A percentile compares a stretch with the other conserved stretches of the same genome.
phyloP scores from a whole-genome alignment of 2,888 invertebrate genomes.

The Meteorus cinctellus region DNA sequence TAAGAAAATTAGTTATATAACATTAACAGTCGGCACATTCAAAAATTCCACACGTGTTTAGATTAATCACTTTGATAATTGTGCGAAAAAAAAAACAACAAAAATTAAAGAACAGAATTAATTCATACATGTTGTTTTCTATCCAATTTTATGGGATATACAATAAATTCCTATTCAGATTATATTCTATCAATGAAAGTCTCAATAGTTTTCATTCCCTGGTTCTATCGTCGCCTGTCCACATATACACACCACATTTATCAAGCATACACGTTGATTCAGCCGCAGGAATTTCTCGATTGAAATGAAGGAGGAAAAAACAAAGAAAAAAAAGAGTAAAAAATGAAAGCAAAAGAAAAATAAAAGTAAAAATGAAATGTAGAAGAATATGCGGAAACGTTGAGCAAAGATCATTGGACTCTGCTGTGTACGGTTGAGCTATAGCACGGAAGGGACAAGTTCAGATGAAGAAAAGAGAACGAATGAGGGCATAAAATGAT shows the following conservation, averaged over 20 bases:
- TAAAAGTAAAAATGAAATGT: constrained; percentile 2
- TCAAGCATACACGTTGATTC: background rate
- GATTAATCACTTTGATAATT: background rate
- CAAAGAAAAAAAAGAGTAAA: constrained; percentile 11
- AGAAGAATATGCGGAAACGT: constrained; percentile 18
- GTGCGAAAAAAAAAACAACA: background rate
- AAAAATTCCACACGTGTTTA: background rate
- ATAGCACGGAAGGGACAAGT: constrained; percentile 32
- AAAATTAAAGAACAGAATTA: background rate
- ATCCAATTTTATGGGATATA: background rate
- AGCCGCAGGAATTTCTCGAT: constrained; percentile 22
- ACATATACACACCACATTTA: background rate
- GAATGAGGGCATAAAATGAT: constrained; percentile 21
- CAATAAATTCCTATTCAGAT: background rate
- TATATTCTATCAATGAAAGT: background rate
- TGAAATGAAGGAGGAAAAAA: background rate
- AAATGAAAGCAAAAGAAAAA: background rate
- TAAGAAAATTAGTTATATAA: constrained; percentile 4
- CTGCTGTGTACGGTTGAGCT: constrained; percentile 31
- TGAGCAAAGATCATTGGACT: constrained; percentile 42
- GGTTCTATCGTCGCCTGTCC: background rate
- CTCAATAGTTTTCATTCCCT: background rate
- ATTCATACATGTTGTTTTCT: background rate
- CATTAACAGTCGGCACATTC: background rate
- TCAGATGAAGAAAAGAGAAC: constrained; percentile 24